Evolutionary conservation across 2,113 vertebrate species (phyloP).

Genomic region (Ploceus nigricollis): DNA sequence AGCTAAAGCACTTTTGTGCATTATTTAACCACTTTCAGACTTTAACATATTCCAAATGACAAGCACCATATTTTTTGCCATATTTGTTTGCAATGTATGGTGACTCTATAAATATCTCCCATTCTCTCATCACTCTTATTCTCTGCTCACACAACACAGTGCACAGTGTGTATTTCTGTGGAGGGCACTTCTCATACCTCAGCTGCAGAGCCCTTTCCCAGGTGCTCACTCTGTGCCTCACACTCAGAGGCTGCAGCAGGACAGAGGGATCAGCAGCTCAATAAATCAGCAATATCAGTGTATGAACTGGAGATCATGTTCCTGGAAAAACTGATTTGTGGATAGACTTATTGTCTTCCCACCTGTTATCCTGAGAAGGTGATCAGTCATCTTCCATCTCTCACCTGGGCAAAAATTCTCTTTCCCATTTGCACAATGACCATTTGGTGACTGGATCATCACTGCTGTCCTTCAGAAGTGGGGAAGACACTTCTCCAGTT

Average conservation of each 20-base stretch:
- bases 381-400: background rate
- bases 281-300: background rate
- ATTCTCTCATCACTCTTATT: background rate
- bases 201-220: background rate
- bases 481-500: background rate
- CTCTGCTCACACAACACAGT: background rate
- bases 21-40: background rate
- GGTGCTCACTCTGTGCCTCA: rapidly evolving
- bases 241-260: background rate
- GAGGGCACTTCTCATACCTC: background rate
- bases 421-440: background rate
- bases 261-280: background rate
- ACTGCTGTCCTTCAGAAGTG: background rate
- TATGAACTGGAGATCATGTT: background rate
- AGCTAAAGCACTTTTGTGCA: background rate
- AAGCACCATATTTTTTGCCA: background rate
- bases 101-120: background rate
- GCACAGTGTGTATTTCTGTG: background rate
- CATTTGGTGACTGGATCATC: background rate
- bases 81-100: background rate
- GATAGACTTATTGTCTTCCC: background rate
- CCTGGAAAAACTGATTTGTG: background rate
- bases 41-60: background rate
- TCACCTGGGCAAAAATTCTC: background rate
- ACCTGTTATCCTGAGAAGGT: background rate